Evolutionary conservation across 2,113 vertebrate species (phyloP).

Genomic region (Copsychus sechellarum): DNA sequence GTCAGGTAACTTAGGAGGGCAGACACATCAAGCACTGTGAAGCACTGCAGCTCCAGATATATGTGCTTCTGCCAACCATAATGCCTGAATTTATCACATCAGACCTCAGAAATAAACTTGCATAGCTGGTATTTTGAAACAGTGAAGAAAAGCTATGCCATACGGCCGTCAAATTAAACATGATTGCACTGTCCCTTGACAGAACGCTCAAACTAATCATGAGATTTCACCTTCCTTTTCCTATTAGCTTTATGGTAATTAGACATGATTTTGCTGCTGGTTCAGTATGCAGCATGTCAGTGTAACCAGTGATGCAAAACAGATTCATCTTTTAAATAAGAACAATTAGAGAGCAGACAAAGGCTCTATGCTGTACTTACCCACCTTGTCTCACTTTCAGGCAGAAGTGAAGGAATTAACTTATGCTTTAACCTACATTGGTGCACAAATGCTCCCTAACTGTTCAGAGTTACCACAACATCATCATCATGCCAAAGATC

Average conservation of each 20-base stretch:
- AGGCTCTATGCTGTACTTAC: background rate
- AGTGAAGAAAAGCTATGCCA: constrained; percentile 19
- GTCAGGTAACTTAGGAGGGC: background rate
- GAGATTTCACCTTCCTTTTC: constrained; percentile 66
- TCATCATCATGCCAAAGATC: background rate
- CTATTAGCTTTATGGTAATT: constrained; percentile 63
- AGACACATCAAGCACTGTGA: background rate
- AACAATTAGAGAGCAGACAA: constrained; percentile 50
- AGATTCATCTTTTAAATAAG: constrained; percentile 57
- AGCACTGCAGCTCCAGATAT: background rate
- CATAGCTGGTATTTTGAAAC: background rate
- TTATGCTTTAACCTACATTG: background rate
- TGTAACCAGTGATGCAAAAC: constrained; percentile 51
- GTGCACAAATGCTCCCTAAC: background rate
- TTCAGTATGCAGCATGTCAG: constrained; percentile 53
- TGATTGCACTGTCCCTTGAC: constrained; percentile 59
- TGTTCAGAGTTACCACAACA: background rate
- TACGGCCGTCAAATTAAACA: constrained; percentile 58
- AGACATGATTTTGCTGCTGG: constrained; percentile 57
- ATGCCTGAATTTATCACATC: background rate
- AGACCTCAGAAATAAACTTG: constrained; percentile 1
- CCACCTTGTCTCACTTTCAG: background rate
- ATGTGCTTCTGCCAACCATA: background rate
- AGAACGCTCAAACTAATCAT: constrained; percentile 48
- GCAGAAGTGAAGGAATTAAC: constrained; percentile 26